A percentile compares a stretch with the other conserved stretches of the same genome.
phyloP scores from a whole-genome alignment of 1,140 invertebrate genomes.

The Andricus grossulariae region DNA sequence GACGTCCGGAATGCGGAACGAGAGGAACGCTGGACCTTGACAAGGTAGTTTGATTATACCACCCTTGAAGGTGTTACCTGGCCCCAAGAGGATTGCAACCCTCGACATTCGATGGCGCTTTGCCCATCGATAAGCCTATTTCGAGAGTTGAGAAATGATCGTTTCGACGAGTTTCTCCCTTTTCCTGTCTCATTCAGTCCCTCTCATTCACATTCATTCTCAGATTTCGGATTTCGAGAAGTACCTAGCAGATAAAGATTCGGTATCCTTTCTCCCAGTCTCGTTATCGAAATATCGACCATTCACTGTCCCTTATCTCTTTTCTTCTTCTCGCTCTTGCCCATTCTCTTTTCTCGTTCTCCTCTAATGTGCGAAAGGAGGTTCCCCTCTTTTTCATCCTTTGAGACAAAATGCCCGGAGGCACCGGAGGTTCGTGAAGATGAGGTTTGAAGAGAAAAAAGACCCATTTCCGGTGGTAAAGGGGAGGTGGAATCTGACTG shows the following conservation, averaged over 20 bases:
- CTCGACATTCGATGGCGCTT: not conserved
- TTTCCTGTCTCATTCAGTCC: not conserved
- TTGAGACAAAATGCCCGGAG: not conserved
- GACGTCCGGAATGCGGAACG: not conserved
- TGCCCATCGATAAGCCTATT: conserved; percentile 22
- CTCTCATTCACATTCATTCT: not conserved
- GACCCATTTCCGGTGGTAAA: not conserved
- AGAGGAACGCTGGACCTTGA: conserved; percentile 21
- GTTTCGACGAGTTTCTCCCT: conserved; percentile 27
- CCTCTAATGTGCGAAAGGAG: not conserved
- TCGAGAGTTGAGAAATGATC: conserved; percentile 42
- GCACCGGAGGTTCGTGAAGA: not conserved
- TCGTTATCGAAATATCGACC: conserved; percentile 40
- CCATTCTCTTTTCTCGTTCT: not conserved
- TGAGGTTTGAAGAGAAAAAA: not conserved
- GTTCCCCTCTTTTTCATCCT: not conserved
- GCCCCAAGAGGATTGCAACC: conserved; percentile 1
- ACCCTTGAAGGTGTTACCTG: conserved; percentile 13
- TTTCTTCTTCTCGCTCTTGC: not conserved
- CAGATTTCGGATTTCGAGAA: not conserved
- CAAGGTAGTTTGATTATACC: conserved; percentile 17
- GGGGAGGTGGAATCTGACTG: not conserved
- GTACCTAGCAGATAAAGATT: conserved; percentile 36
- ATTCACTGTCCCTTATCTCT: conserved; percentile 27
- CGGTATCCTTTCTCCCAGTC: conserved; percentile 32